Conservation (phyloP, 1,140 invertebrate species). For the Tetragnatha versicolor region DNA sequence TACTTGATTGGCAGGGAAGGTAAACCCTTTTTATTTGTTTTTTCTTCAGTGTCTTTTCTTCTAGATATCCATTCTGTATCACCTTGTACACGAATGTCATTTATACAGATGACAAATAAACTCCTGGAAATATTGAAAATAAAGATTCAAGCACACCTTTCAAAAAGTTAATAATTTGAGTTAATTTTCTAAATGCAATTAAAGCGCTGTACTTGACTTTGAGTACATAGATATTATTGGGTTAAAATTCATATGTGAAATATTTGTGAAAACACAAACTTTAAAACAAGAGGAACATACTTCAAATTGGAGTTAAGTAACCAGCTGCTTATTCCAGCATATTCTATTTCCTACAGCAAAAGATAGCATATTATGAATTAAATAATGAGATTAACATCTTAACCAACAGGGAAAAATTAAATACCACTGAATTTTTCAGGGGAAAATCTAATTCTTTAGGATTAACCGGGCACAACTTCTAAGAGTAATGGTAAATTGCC, state of each 20-base stretch:
- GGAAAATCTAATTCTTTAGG: not conserved
- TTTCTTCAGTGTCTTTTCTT: not conserved
- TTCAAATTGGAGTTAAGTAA: slow-evolving; percentile 37
- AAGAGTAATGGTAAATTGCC: no score
- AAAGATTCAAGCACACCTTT: no score
- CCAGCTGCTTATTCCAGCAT: slow-evolving; percentile 29
- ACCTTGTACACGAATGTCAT: slow-evolving; percentile 57
- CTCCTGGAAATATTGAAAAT: slow-evolving; percentile 32
- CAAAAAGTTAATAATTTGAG: no score
- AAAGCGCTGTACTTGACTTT: no score
- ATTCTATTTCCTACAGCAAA: slow-evolving; percentile 53
- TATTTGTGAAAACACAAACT: not conserved
- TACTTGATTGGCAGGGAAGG: not conserved
- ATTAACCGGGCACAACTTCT: no score
- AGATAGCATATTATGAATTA: no score
- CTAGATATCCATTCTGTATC: slow-evolving; percentile 53
- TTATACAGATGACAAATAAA: slow-evolving; percentile 40
- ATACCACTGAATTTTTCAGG: not conserved
- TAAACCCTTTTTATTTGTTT: not conserved
- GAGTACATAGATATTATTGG: no score
- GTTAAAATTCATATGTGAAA: no score
- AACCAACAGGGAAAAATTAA: no score
- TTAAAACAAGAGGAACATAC: slow-evolving; percentile 15
- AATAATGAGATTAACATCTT: no score
- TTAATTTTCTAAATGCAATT: no score